A percentile compares a stretch with the other conserved stretches of the same genome.
Evolutionary conservation across 2,797 vertebrate species (phyloP).

Genomic region (Parauchenoglanis ngamensis): DNA sequence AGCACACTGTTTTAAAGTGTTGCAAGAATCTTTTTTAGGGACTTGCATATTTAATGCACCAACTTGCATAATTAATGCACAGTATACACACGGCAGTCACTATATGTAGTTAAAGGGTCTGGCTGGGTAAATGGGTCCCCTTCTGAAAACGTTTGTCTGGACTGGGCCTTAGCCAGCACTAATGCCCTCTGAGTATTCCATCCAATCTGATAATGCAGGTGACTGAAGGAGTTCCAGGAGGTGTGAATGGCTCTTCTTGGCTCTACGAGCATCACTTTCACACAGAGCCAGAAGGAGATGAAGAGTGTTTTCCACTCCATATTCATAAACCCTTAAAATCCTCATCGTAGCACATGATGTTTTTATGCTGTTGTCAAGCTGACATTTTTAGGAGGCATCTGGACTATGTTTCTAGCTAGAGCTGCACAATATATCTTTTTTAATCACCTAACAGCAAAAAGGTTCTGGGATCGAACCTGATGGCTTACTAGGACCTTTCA

Average conservation of each 20-base stretch:
- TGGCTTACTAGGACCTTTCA: no score
- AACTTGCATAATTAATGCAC: background rate
- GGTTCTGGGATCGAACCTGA: no score
- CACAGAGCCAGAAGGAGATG: background rate
- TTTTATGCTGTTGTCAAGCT: background rate
- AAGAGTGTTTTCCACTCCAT: background rate
- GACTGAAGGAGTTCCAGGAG: constrained; percentile 40
- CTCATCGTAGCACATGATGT: no score
- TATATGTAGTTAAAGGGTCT: background rate
- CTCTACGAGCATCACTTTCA: background rate
- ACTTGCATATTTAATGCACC: background rate
- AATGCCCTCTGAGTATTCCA: constrained; percentile 17
- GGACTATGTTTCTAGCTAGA: background rate
- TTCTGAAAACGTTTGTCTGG: constrained; percentile 32
- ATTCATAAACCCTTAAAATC: background rate
- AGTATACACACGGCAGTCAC: background rate
- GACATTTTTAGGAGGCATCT: background rate
- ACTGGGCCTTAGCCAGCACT: constrained; percentile 38
- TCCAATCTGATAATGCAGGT: constrained; percentile 30
- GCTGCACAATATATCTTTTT: background rate
- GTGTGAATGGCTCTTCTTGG: constrained; percentile 27
- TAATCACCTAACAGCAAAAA: background rate
- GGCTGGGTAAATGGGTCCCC: constrained; percentile 20
- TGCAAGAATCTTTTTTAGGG: background rate
- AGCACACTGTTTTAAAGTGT: background rate